phyloP scores from a whole-genome alignment of 2,888 invertebrate genomes.

The Nomada goodeniana region DNA sequence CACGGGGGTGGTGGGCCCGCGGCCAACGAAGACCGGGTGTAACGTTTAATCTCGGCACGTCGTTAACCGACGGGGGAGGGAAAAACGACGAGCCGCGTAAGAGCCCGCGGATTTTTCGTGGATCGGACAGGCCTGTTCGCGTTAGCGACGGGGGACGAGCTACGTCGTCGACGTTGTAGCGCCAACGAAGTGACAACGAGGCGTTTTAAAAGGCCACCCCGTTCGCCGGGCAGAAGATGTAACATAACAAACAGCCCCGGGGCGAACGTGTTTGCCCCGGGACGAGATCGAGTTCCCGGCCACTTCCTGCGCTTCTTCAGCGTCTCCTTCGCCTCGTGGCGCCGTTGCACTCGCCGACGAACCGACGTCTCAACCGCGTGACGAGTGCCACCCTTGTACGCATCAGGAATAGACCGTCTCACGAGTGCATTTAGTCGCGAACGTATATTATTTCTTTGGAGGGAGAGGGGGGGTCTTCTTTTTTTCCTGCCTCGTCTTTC shows the following conservation, averaged over 20 bases:
- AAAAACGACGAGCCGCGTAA: background rate
- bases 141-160: conserved; percentile 24
- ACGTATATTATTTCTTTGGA: conserved; percentile 25
- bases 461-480: background rate
- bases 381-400: conserved; percentile 75
- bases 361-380: conserved; percentile 72
- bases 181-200: conserved; percentile 63
- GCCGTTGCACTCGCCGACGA: conserved; percentile 71
- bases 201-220: conserved; percentile 74
- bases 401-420: conserved; percentile 75
- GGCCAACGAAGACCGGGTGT: conserved; percentile 9
- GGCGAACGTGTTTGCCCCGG: conserved; percentile 69
- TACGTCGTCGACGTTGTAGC: conserved; percentile 7
- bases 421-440: conserved; percentile 74
- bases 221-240: conserved; percentile 71
- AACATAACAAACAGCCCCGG: conserved; percentile 78
- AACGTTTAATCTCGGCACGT: conserved; percentile 36
- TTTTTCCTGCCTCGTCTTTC: background rate
- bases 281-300: conserved; percentile 78
- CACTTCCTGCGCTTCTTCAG: conserved; percentile 76
- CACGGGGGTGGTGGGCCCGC: background rate
- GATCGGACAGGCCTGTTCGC: conserved; percentile 39
- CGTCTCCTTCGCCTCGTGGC: conserved; percentile 65
- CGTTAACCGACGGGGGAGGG: background rate
- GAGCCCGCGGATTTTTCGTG: conserved; percentile 48